phyloP scores from a whole-genome alignment of 2,113 vertebrate species.

The Rutilus rutilus region DNA sequence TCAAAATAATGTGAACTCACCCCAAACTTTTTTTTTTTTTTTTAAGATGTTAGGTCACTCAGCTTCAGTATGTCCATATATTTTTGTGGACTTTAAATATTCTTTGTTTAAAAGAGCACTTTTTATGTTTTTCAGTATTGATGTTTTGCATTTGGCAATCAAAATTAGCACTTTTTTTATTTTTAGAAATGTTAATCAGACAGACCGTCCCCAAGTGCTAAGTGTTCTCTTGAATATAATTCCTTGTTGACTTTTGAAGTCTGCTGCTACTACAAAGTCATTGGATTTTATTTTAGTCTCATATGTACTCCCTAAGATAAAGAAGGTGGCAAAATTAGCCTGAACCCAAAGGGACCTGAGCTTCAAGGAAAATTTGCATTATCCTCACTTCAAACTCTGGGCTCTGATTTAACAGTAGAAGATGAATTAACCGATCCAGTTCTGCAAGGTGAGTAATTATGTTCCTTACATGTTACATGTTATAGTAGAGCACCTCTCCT shows the following conservation, averaged over 20 bases:
- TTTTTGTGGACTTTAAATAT: neutral
- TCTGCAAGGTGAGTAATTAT: constrained; percentile 23
- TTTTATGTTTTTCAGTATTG: neutral
- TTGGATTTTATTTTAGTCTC: constrained; percentile 32
- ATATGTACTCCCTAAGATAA: constrained; percentile 12
- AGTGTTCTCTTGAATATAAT: neutral
- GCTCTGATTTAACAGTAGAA: neutral
- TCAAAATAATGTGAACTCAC: neutral
- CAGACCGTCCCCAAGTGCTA: neutral
- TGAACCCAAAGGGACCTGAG: constrained; percentile 29
- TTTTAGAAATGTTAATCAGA: constrained; percentile 16
- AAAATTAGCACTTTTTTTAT: neutral
- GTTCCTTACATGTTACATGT: neutral
- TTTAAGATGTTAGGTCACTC: neutral
- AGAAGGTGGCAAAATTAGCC: constrained; percentile 35
- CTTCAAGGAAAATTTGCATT: constrained; percentile 22
- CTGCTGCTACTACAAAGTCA: constrained; percentile 21
- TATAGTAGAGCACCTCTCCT: too few species aligned
- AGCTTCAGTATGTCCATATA: neutral
- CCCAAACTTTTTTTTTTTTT: neutral
- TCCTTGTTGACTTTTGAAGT: constrained; percentile 23
- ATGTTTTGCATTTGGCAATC: neutral
- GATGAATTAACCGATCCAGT: constrained; percentile 10
- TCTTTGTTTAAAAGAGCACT: neutral
- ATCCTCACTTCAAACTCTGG: constrained; percentile 11